Evolutionary conservation across 2,797 vertebrate species (phyloP).

Genomic region (Neosilurus mollespiculum): DNA sequence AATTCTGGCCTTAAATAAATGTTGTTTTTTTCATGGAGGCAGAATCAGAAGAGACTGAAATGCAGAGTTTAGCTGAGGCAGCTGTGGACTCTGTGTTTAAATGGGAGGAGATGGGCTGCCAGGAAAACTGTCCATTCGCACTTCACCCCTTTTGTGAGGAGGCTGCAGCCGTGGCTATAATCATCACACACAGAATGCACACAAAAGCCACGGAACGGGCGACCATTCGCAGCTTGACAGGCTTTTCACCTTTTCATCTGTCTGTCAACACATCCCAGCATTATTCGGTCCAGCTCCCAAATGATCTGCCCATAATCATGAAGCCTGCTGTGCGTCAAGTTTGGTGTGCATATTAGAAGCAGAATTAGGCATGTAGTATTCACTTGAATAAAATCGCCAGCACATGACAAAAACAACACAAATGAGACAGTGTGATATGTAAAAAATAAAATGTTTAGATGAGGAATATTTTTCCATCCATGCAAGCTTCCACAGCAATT

Average conservation of each 20-base stretch:
- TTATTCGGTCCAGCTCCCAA: slow-evolving; percentile 40
- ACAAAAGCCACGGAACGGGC: slow-evolving; percentile 47
- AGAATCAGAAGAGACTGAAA: slow-evolving; percentile 16
- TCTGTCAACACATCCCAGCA: slow-evolving; percentile 40
- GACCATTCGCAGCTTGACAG: slow-evolving; percentile 44
- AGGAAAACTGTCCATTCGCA: slow-evolving; percentile 52
- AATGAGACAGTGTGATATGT: slow-evolving; percentile 21
- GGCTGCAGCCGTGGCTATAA: slow-evolving; percentile 51
- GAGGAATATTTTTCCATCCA: slow-evolving; percentile 28
- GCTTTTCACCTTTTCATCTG: slow-evolving; percentile 57
- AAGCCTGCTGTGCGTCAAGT: slow-evolving; percentile 23
- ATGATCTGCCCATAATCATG: slow-evolving; percentile 17
- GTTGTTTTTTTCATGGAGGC: slow-evolving; percentile 14
- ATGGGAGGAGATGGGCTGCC: slow-evolving; percentile 55
- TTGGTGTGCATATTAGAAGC: slow-evolving; percentile 31
- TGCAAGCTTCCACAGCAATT: slow-evolving; percentile 42
- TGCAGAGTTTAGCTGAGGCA: slow-evolving; percentile 40
- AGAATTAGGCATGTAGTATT: slow-evolving; percentile 21
- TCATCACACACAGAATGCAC: slow-evolving; percentile 31
- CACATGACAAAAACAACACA: slow-evolving; percentile 26
- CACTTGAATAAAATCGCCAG: slow-evolving; percentile 24
- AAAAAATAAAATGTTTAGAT: slow-evolving; percentile 25
- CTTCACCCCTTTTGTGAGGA: slow-evolving; percentile 52
- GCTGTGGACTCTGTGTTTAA: slow-evolving; percentile 58
- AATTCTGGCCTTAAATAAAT: slow-evolving; percentile 12